Evolutionary conservation across 2,113 vertebrate genomes (phyloP), one percentile per base, ranked within the genome.

Genomic region (Cottus gobio): DNA sequence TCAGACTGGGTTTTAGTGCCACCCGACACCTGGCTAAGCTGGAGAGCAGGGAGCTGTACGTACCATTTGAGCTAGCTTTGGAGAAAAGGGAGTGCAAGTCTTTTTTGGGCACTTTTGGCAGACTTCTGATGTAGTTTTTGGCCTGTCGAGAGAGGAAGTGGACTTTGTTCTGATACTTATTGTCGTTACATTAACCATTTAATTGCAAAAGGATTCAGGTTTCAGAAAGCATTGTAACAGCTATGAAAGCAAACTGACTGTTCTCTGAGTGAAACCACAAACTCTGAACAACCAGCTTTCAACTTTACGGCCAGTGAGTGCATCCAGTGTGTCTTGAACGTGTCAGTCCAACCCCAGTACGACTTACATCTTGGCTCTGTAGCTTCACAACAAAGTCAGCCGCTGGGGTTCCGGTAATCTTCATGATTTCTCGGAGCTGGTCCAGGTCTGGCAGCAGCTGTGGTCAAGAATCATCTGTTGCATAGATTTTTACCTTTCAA

Each of bases 371-470:
- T 50, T 96, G 96, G 72, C 97, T 98, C 83, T 97, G 96, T 15
- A 99, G 92, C 88, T 98, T 97, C 89, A 96, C 94, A 70, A 98
- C 96, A 85, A 99, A 99, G 83, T 99, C 98, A 1, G 96, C 93
- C 0, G 95, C 90, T 2, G 98, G 98, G 0, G 97, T 99, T 83
- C 98, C 98, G 0, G 97, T 99, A 78, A 98, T 90, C 93, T 99
- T 99, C 97, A 99, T 97, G 91, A 99, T 99, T 93, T 99, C 98
- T 77, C 96, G 96, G 83, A 99, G 95, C 63, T 99, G 98, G 92
- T 99, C 98, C 90, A 99, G 90, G 91, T 99, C 98, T 99, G 89
- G 67, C 72, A 78, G 78, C 1, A 57, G 22, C 66, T 90, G 71
- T 79, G 85, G 94, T 94, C 85, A 95, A 95, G 89, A 72, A 66